Evolutionary conservation across 92 coral and sea anemone genomes (phyloP).

Genomic region (Paragorgia papillata): DNA sequence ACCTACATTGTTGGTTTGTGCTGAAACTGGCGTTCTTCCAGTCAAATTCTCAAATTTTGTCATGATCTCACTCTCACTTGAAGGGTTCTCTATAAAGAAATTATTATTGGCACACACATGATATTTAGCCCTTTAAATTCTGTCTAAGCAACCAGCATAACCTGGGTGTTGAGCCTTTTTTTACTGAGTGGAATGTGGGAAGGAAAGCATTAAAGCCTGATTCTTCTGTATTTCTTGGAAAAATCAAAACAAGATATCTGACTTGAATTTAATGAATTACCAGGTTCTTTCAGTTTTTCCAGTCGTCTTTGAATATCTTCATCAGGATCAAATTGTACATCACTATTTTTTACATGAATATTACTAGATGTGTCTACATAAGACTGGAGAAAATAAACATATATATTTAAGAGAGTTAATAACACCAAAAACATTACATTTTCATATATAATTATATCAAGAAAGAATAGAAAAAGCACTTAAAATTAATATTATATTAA

Average conservation of each 20-base stretch:
- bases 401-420: neutral
- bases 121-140: too few species aligned
- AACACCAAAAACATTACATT: too few species aligned
- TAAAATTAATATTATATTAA: too few species aligned
- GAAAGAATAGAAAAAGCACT: too few species aligned
- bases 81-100: constrained; percentile 28
- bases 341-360: constrained; percentile 18
- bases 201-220: too few species aligned
- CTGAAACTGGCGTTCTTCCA: constrained; percentile 78
- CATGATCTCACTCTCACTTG: constrained; percentile 55
- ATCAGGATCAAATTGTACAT: constrained; percentile 70
- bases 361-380: constrained; percentile 3
- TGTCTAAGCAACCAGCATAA: too few species aligned
- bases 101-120: neutral
- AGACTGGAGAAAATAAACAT: neutral
- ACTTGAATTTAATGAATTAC: too few species aligned
- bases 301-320: constrained; percentile 76
- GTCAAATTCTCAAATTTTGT: constrained; percentile 74
- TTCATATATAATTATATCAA: too few species aligned
- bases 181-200: too few species aligned
- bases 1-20: constrained; percentile 70
- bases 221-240: too few species aligned
- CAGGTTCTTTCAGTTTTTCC: constrained; percentile 60
- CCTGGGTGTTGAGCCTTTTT: too few species aligned
- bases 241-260: too few species aligned